Base-by-base conservation (phyloP, 2,113 vertebrate species). In the Pteronura brasiliensis region DNA sequence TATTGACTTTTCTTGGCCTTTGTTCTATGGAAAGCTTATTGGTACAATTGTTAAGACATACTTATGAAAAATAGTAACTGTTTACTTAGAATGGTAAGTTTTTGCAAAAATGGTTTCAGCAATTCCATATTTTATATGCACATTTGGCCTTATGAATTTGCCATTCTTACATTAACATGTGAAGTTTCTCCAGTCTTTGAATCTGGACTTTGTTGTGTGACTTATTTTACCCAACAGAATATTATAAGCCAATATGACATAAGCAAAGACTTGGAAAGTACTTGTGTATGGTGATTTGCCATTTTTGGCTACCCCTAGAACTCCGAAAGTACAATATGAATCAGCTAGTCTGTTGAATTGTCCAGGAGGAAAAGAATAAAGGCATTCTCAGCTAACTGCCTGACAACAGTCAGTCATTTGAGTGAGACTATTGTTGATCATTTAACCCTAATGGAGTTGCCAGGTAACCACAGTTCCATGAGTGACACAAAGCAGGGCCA, bases 341-440 rank as follows among this genome's bases (percentile, higher is more conserved):
- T 57, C 59, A 65, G 15, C 31, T 7, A 55, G 27, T 20, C 10
- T 65, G 17, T 27, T 85, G 29, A 65, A 44, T 63, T 44, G 23
- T 15, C 6, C 36, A 47, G 31, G n/a, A 27, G 6, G n/a, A 67
- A 87, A 47, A 34, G 31, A 69, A 42, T 17, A 4, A 52, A 86
- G 10, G 8, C n/a, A 63, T 69, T 71, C 0, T 71, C 0, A 63
- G 6, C 5, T 36, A 21, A n/a, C 6, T 39, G 3, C 21, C 15
- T 25, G 67, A 76, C 4, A 67, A 65, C 1, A 25, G 57, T 6
- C 17, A 42, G 4, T 10, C 36, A n/a, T 39, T 25, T 74, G n/a
- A 21, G 3, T 49, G 15, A 47, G 39, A 59, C 4, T 1, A 20
- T 1, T 27, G 14, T 1, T 44, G 25, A 85, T 36, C 4, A 21